These are phyloP conservation scores for Ditylenchus dipsaci DNA, from an alignment of 1,140 invertebrate genomes.

Conservation along the genomic window DNA sequence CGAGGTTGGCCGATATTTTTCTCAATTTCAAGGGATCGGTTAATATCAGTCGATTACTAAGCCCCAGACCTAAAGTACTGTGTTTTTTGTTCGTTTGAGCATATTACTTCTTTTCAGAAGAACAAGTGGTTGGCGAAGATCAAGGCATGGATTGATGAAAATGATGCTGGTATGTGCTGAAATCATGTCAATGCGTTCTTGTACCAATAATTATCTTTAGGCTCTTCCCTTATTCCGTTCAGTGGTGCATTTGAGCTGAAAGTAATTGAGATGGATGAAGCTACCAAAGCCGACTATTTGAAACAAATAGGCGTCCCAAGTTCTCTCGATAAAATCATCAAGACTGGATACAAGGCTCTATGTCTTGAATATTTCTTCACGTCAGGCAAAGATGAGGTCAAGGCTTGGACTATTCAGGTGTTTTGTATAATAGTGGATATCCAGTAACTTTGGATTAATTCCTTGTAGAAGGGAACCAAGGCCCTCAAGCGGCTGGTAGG, in stretches of 20 bases:
- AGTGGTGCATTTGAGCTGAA: constrained; percentile 85
- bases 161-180: constrained; percentile 71
- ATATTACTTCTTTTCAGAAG: constrained; percentile 37
- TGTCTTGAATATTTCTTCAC: constrained; percentile 92
- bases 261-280: constrained; percentile 76
- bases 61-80: no score
- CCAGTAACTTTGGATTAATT: no score
- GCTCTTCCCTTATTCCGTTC: constrained; percentile 69
- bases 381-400: constrained; percentile 88
- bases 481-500: constrained; percentile 94
- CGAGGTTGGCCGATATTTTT: no score
- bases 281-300: constrained; percentile 71
- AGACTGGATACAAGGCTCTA: constrained; percentile 90
- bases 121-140: constrained; percentile 82
- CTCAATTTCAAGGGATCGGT: no score
- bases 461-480: constrained; percentile 81
- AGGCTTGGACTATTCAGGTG: constrained; percentile 98
- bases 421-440: constrained; percentile 26
- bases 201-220: no score
- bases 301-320: constrained; percentile 69
- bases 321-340: constrained; percentile 90
- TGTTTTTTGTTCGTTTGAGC: background rate
- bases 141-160: constrained; percentile 96
- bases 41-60: no score
- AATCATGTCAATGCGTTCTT: no score